These are phyloP conservation scores for Rutpela maculata DNA, from an alignment of 2,888 invertebrate genomes.

Conservation along the genomic window DNA sequence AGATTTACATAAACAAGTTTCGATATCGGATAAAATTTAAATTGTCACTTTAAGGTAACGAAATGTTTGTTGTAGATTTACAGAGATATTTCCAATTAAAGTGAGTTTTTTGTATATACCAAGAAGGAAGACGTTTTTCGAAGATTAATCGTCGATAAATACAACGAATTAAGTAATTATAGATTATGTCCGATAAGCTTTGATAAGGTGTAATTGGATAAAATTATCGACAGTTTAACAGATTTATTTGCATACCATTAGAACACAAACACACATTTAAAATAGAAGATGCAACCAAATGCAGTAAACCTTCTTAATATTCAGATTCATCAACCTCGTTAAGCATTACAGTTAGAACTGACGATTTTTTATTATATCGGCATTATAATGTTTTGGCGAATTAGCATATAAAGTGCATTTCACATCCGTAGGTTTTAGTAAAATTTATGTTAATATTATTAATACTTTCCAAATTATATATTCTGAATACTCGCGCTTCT, in stretches of 20 bases:
- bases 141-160: background rate
- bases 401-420: background rate
- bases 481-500: too few relatives aligned
- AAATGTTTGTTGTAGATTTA: background rate
- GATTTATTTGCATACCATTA: conserved; percentile 8
- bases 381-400: background rate
- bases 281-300: background rate
- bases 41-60: background rate
- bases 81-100: background rate
- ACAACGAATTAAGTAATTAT: background rate
- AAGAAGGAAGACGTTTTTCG: background rate
- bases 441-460: too few relatives aligned
- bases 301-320: background rate
- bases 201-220: background rate
- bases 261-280: conserved; percentile 1
- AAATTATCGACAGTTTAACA: background rate
- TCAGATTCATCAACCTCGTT: conserved; percentile 10
- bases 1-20: background rate
- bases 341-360: background rate
- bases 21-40: background rate
- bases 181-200: background rate
- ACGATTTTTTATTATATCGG: background rate
- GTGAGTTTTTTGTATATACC: background rate
- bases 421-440: background rate
- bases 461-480: too few relatives aligned